These are phyloP conservation scores for Phytoseiulus persimilis DNA, from an alignment of 2,888 invertebrate species.

Conservation along the genomic window DNA sequence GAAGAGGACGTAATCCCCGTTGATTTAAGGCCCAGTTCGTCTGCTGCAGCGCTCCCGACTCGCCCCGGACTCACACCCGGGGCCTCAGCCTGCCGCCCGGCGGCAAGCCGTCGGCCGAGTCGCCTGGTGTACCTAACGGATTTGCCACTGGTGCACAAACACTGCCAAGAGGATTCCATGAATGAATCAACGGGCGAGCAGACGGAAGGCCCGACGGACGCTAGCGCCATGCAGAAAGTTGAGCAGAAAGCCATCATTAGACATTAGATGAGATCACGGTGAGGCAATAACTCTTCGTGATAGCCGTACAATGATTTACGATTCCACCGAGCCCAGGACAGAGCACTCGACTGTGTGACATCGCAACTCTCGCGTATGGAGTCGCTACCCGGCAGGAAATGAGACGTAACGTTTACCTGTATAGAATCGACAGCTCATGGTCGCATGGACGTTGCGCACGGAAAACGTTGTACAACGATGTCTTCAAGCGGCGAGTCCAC, in stretches of 20 bases:
- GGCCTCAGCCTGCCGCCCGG: background rate
- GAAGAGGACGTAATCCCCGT: background rate
- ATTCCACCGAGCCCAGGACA: background rate
- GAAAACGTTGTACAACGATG: too few relatives aligned
- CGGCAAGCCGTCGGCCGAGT: background rate
- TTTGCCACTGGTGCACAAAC: background rate
- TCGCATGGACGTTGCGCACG: too few relatives aligned
- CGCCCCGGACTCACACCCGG: background rate
- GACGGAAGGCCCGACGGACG: background rate
- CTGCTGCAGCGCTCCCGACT: background rate
- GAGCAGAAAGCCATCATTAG: background rate
- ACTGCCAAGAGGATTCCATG: background rate
- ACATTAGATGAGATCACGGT: constrained; percentile 5
- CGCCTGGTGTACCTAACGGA: background rate
- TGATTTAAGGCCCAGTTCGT: constrained; percentile 5
- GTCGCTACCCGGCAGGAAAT: background rate
- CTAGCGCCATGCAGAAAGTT: background rate
- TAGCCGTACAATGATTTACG: background rate
- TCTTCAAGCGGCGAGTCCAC: too few relatives aligned
- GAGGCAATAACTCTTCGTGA: background rate
- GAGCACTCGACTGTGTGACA: background rate
- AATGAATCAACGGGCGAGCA: background rate
- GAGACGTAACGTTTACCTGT: background rate
- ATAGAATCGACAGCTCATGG: background rate
- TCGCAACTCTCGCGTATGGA: background rate